Percentiles rank a stretch among this genome's conserved stretches.
Evolutionary conservation across 2,797 vertebrate species (phyloP).

Genomic region (Gallinago nigripennis): DNA sequence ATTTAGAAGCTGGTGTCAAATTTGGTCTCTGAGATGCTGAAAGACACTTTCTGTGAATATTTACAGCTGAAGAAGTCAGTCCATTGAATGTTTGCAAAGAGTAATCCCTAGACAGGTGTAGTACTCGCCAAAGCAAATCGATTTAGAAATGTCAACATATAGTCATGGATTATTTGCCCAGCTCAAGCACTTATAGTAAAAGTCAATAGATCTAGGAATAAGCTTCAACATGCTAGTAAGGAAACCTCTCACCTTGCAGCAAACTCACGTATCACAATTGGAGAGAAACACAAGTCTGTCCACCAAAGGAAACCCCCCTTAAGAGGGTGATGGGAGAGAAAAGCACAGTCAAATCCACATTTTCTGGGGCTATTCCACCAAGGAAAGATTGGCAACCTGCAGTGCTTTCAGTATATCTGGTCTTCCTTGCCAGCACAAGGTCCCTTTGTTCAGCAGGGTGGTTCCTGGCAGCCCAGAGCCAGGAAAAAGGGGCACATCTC

Average conservation of each 20-base stretch:
- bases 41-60: neutral
- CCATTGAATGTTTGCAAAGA: neutral
- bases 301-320: neutral
- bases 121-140: slow-evolving; percentile 49
- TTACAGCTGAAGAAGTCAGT: neutral
- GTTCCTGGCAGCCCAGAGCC: neutral
- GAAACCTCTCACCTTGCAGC: neutral
- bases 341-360: neutral
- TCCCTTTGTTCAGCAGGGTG: neutral
- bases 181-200: slow-evolving; percentile 21
- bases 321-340: neutral
- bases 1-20: neutral
- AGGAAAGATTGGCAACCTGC: neutral
- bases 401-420: neutral
- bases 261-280: accelerated
- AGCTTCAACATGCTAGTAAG: neutral
- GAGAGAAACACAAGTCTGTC: neutral
- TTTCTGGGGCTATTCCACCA: neutral
- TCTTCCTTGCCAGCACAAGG: neutral
- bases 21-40: neutral
- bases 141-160: slow-evolving; percentile 50
- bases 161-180: slow-evolving; percentile 20
- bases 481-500: neutral
- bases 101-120: slow-evolving; percentile 41
- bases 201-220: slow-evolving; percentile 8